Evolutionary conservation across 1,140 invertebrate genomes (phyloP).

Genomic region (Cepaea nemoralis): DNA sequence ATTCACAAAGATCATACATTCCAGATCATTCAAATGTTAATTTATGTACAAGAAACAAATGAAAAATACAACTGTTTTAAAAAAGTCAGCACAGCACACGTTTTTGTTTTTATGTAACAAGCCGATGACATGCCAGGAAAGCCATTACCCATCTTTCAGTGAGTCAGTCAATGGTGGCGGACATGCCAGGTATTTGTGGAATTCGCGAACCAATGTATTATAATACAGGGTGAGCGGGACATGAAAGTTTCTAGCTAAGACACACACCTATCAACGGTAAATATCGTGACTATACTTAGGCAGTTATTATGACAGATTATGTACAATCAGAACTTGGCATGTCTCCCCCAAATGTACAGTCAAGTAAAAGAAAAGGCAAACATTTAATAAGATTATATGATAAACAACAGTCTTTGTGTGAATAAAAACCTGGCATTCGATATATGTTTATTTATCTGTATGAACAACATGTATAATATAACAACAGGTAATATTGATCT

Average conservation of each 20-base stretch:
- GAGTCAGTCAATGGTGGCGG: too few species aligned
- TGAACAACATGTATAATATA: neutral
- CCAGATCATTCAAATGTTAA: neutral
- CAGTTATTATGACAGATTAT: too few species aligned
- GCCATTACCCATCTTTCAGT: neutral
- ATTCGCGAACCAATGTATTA: neutral
- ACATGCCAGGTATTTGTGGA: neutral
- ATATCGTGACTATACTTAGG: too few species aligned
- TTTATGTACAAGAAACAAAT: neutral
- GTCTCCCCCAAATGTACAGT: too few species aligned
- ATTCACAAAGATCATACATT: too few species aligned
- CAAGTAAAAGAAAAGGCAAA: neutral
- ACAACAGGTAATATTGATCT: neutral
- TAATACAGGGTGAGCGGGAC: neutral
- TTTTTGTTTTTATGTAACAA: neutral
- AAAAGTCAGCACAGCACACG: constrained; percentile 13
- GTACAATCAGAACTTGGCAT: too few species aligned
- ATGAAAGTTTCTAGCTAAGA: neutral
- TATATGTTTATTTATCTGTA: neutral
- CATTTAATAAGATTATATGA: neutral
- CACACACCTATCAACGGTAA: neutral
- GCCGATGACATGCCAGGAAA: neutral
- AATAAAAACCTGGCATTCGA: neutral
- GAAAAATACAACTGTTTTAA: neutral
- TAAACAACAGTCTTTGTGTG: neutral